Evolutionary conservation across 2,888 invertebrate species (phyloP).

Genomic region (Cephus pygmeus): DNA sequence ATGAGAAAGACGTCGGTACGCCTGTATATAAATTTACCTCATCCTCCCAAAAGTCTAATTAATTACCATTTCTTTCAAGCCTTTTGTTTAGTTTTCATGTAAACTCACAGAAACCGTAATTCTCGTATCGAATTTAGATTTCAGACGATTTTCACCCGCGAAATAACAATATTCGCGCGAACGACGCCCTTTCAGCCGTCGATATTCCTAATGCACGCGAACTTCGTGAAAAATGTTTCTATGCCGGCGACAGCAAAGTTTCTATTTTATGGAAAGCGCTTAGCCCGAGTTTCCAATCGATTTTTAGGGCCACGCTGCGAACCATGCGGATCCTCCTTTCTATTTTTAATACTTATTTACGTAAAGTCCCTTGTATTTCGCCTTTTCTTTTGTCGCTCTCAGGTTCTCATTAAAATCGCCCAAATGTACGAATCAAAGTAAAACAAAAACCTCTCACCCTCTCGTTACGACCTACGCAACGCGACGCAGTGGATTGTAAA

Average conservation of each 20-base stretch:
- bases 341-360: background rate
- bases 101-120: background rate
- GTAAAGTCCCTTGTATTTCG: background rate
- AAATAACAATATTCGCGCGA: background rate
- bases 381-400: background rate
- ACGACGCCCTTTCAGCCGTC: background rate
- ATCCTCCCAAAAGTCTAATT: background rate
- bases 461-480: background rate
- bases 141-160: background rate
- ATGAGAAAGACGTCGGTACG: no score
- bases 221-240: background rate
- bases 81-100: background rate
- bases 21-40: slow-evolving; percentile 47
- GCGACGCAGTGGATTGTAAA: background rate
- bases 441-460: background rate
- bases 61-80: background rate
- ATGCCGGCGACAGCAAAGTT: background rate
- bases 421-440: background rate
- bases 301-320: background rate
- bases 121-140: background rate
- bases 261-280: background rate
- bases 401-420: background rate
- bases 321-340: background rate
- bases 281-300: background rate
- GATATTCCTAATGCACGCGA: background rate